Conservation (phyloP, 2,888 invertebrate species). For the Andrena fulva region DNA sequence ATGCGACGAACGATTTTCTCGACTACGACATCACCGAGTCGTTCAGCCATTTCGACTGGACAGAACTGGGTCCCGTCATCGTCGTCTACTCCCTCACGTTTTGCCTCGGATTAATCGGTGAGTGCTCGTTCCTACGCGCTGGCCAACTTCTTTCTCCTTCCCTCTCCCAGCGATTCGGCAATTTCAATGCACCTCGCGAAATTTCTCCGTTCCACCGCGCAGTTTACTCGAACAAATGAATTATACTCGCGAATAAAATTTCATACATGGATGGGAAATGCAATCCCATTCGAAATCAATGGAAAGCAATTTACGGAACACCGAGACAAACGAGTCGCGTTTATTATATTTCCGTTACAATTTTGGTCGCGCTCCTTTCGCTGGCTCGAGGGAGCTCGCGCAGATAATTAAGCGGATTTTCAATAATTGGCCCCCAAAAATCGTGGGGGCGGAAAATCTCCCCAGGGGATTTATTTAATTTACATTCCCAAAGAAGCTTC, state of each 20-base stretch:
- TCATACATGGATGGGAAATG: background rate
- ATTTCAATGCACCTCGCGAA: background rate
- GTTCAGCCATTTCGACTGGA: conserved; percentile 85
- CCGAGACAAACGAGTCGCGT: background rate
- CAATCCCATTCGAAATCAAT: background rate
- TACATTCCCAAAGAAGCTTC: background rate
- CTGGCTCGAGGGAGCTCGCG: no score
- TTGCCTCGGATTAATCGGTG: conserved; percentile 87
- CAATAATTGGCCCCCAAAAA: background rate
- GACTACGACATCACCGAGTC: conserved; percentile 86
- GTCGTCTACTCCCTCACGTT: conserved; percentile 87
- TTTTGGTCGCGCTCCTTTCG: background rate
- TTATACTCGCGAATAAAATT: no score
- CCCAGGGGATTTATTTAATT: background rate
- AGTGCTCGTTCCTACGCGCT: conserved; percentile 70
- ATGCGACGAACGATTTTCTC: conserved; percentile 75
- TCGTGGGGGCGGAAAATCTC: background rate
- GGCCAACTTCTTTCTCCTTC: background rate
- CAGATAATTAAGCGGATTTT: background rate
- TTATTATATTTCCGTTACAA: background rate
- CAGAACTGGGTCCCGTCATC: conserved; percentile 87
- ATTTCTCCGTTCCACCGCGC: background rate
- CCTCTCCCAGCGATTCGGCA: background rate
- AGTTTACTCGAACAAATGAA: background rate
- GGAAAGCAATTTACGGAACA: background rate